Evolutionary conservation across 2,797 vertebrate genomes (phyloP), one percentile per base, ranked within the genome.

Genomic region (Chaetophractus vellerosus): DNA sequence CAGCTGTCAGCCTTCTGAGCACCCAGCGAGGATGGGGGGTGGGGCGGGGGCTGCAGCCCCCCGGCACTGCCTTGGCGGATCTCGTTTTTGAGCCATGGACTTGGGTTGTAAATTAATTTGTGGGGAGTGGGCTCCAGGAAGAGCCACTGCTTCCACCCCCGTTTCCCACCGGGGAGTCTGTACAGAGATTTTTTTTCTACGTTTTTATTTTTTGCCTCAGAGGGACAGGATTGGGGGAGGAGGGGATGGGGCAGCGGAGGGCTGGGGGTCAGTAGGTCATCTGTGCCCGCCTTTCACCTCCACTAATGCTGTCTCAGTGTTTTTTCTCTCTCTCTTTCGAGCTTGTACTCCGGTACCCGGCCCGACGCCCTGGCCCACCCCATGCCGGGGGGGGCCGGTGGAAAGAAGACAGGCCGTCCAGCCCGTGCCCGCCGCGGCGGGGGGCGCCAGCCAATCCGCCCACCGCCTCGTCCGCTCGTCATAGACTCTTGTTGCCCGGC

Each of bases 1-100:
- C 96, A 98, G 98, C 98, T 99, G 97, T 98, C 99, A 96, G 98
- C 99, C 95, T 99, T 98, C 85, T 99, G 98, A 97, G 97, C 96
- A 82, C 83, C n/a, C 96, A 91, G 88, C 87, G 31, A 78, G 88
- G 93, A 48, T 0, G 92, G 95, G 95, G 93, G 23, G 28, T 0
- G 55, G 50, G 95, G 87, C 38, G 4, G 92, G 84, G 94, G 95
- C 88, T 6, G 79, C 2, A 45, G 91, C 66, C 90, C 84, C 57
- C 93, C 80, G 45, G 84, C 28, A 6, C 94, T 12, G 14, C 88
- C 69, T 68, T 68, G 80, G 93, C 72, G 5, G 57, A 87, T 64
- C 92, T 79, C 93, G 93, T 92, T 96, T 95, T 96, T 97, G 97
- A 98, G 97, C 96, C 92, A 91, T 96, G 97, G 96, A 97, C 97